Conservation (phyloP, 2,888 invertebrate genomes). For the Leucania comma region DNA sequence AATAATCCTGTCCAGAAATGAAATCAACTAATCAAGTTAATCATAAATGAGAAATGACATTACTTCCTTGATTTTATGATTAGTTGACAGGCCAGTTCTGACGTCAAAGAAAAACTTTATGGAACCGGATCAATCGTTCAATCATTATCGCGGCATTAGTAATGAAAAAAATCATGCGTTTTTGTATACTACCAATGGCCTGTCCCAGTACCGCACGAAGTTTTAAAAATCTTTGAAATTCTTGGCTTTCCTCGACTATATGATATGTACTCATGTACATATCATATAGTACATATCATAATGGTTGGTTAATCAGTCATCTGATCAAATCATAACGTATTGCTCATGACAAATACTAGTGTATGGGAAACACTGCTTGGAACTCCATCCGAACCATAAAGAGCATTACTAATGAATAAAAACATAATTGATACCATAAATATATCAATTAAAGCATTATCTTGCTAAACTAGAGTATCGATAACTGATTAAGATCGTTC, state of each 20-base stretch:
- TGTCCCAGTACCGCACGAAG: too few relatives aligned
- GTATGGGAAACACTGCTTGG: conserved; percentile 27
- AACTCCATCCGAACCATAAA: conserved; percentile 39
- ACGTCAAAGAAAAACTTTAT: conserved; percentile 6
- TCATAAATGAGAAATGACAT: not conserved
- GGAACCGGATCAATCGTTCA: not conserved
- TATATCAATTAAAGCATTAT: conserved; percentile 44
- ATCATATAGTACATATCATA: too few relatives aligned
- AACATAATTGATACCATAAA: conserved; percentile 47
- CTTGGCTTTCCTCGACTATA: too few relatives aligned
- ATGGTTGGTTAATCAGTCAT: not conserved
- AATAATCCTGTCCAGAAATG: conserved; percentile 11
- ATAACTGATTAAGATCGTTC: conserved; percentile 35
- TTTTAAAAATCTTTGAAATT: too few relatives aligned
- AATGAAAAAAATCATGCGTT: not conserved
- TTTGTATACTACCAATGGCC: not conserved
- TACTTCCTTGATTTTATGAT: conserved; percentile 35
- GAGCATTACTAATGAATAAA: conserved; percentile 30
- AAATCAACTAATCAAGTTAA: too few relatives aligned
- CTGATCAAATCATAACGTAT: not conserved
- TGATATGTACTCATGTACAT: too few relatives aligned
- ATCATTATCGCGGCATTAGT: not conserved
- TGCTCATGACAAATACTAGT: conserved; percentile 18
- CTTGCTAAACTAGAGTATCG: conserved; percentile 45
- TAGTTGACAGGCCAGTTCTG: not conserved